These are phyloP conservation scores for Oxytorus armatus DNA, from an alignment of 2,888 invertebrate species.

Conservation along the genomic window DNA sequence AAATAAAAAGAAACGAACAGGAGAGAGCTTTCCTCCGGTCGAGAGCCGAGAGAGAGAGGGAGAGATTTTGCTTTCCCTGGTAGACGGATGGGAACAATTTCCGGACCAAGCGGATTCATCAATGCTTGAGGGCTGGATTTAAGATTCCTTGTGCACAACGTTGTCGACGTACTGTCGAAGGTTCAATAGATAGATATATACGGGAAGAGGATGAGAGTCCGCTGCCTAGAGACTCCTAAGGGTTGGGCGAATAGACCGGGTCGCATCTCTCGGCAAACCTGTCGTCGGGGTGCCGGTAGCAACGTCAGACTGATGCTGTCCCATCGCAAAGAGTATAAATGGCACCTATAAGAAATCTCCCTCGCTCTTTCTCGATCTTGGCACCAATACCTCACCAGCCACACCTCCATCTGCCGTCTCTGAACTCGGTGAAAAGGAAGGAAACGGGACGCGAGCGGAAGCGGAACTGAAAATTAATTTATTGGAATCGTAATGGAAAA, in stretches of 20 bases:
- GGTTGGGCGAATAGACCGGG: constrained; percentile 59
- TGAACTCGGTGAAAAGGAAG: constrained; percentile 62
- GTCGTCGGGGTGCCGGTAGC: constrained; percentile 43
- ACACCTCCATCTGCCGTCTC: constrained; percentile 41
- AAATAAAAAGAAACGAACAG: constrained; percentile 28
- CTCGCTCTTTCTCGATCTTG: constrained; percentile 4
- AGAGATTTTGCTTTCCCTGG: constrained; percentile 71
- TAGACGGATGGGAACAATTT: constrained; percentile 80
- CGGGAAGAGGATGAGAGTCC: constrained; percentile 55
- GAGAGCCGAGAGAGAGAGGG: constrained; percentile 55
- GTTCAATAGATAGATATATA: constrained; percentile 55
- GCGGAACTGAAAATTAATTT: constrained; percentile 78
- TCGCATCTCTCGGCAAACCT: constrained; percentile 73
- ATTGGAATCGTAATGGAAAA: constrained; percentile 78
- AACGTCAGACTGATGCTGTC: constrained; percentile 74
- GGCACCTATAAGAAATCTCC: constrained; percentile 75
- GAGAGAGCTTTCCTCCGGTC: constrained; percentile 60
- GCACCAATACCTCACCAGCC: constrained; percentile 41
- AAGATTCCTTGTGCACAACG: constrained; percentile 75
- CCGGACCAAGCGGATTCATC: constrained; percentile 79
- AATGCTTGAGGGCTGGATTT: constrained; percentile 78
- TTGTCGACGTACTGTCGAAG: constrained; percentile 53
- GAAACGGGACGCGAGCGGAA: constrained; percentile 66
- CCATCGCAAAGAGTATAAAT: constrained; percentile 78
- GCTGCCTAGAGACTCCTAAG: constrained; percentile 59